These are phyloP conservation scores for Apis florea DNA, from an alignment of 1,140 invertebrate species.

Conservation along the genomic window DNA sequence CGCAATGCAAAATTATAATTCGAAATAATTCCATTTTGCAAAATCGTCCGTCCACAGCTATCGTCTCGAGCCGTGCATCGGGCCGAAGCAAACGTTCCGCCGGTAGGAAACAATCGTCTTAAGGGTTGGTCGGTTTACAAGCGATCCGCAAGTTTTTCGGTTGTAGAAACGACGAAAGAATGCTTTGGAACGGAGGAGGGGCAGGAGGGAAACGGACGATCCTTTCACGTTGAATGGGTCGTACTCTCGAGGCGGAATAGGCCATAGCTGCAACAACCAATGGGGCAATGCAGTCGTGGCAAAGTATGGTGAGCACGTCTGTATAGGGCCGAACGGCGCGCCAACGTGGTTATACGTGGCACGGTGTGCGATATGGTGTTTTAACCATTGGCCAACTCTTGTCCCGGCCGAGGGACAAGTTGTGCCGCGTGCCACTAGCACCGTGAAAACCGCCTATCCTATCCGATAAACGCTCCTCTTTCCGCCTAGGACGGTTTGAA, in stretches of 20 bases:
- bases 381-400: conserved; percentile 62
- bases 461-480: conserved; percentile 70
- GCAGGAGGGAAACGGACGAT: conserved; percentile 72
- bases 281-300: conserved; percentile 75
- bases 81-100: background rate
- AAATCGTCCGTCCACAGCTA: background rate
- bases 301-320: conserved; percentile 50
- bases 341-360: conserved; percentile 36
- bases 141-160: conserved; percentile 49
- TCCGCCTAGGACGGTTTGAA: conserved; percentile 65
- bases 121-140: conserved; percentile 39
- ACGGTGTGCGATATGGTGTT: conserved; percentile 69
- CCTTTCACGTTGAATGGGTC: conserved; percentile 78
- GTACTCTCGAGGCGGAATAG: conserved; percentile 79
- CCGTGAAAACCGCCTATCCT: conserved; percentile 65
- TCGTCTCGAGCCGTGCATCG: background rate
- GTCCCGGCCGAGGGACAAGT: conserved; percentile 59
- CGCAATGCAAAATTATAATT: fast-evolving
- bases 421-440: conserved; percentile 47
- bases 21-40: background rate
- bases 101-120: conserved; percentile 30
- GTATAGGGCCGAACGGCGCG: conserved; percentile 13
- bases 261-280: conserved; percentile 79
- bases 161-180: conserved; percentile 57
- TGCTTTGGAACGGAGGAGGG: conserved; percentile 37